These are phyloP conservation scores for Hypocryptadius cinnamomeus DNA, from an alignment of 2,113 vertebrate species.

Conservation along the genomic window DNA sequence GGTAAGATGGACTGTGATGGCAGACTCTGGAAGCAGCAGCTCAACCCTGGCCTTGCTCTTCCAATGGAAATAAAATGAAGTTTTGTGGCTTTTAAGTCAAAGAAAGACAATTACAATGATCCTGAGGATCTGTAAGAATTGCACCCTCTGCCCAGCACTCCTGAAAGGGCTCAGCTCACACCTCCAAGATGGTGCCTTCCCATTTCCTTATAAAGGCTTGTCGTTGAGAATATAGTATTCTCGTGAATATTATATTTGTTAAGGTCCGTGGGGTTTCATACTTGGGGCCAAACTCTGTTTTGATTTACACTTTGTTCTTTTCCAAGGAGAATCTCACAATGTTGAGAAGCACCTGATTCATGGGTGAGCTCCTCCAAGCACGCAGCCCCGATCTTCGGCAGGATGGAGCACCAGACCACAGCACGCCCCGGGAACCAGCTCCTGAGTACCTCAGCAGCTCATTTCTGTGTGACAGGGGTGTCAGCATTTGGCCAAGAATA, in stretches of 20 bases:
- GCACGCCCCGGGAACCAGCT: background rate
- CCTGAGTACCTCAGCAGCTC: background rate
- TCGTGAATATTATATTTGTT: background rate
- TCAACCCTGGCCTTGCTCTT: background rate
- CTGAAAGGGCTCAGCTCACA: background rate
- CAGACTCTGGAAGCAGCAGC: background rate
- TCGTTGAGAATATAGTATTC: background rate
- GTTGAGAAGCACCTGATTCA: background rate
- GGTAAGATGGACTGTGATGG: background rate
- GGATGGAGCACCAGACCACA: background rate
- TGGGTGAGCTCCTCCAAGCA: background rate
- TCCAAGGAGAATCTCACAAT: background rate
- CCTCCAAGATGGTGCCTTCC: fast-evolving
- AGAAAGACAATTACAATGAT: background rate
- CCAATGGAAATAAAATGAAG: background rate
- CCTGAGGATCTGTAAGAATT: background rate
- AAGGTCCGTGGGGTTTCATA: background rate
- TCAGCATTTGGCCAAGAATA: conserved; percentile 9
- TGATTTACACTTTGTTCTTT: background rate
- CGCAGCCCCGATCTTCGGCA: fast-evolving
- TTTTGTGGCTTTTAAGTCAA: background rate
- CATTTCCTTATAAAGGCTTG: background rate
- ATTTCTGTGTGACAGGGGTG: background rate
- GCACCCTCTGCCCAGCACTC: background rate
- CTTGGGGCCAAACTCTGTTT: background rate